Conservation (phyloP, 2,797 vertebrate species). For the Aphelocoma californica region DNA sequence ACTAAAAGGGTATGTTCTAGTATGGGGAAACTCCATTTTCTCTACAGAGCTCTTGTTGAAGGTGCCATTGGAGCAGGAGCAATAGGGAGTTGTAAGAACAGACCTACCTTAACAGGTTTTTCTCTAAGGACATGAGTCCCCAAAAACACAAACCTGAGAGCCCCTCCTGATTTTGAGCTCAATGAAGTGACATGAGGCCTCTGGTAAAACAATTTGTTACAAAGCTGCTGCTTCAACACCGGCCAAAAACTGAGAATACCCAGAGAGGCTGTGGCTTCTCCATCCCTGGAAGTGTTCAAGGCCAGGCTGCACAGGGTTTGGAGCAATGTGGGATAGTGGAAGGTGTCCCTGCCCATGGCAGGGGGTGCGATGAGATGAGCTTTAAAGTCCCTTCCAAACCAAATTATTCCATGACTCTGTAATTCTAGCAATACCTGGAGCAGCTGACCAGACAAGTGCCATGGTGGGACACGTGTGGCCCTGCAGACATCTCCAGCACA, state of each 20-base stretch:
- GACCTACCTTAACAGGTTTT: not conserved
- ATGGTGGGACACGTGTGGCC: accelerated
- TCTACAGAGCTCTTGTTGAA: not conserved
- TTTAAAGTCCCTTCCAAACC: not conserved
- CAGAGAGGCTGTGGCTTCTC: not conserved
- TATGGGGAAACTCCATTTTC: not conserved
- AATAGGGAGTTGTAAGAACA: not conserved
- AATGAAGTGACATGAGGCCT: not conserved
- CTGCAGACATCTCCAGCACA: not conserved
- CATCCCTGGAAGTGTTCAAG: not conserved
- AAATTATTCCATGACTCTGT: not conserved
- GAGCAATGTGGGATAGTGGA: not conserved
- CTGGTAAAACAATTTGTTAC: not conserved
- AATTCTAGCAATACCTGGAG: not conserved
- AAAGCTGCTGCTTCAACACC: not conserved
- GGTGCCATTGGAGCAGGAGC: not conserved
- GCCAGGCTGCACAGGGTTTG: not conserved
- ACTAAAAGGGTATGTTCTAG: not conserved
- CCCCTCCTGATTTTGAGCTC: not conserved
- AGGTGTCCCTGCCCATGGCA: not conserved
- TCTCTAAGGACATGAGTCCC: not conserved
- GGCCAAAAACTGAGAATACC: not conserved
- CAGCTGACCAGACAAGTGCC: not conserved
- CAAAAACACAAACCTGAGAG: not conserved
- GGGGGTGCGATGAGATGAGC: not conserved